These are phyloP conservation scores for Camponotus pennsylvanicus DNA, from an alignment of 1,140 invertebrate species.

Conservation along the genomic window DNA sequence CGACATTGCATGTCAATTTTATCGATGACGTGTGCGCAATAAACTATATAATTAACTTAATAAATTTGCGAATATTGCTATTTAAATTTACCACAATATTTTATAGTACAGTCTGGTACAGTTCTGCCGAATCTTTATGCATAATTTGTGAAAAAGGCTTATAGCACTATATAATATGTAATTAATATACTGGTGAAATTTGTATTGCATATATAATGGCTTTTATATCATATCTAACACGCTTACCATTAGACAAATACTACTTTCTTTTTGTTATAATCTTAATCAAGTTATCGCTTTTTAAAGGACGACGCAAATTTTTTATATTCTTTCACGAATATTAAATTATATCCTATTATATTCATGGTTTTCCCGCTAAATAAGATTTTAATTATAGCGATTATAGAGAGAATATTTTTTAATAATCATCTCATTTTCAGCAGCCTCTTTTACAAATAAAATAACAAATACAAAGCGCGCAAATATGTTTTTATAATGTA, in stretches of 20 bases:
- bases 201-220: not conserved
- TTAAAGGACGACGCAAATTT: not conserved
- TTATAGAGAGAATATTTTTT: not conserved
- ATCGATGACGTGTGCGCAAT: not conserved
- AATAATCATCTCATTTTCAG: slow-evolving; percentile 31
- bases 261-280: not conserved
- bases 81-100: slow-evolving; percentile 9
- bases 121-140: not conserved
- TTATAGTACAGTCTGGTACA: not conserved
- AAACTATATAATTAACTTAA: not conserved
- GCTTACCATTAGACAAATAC: not conserved
- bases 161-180: not conserved
- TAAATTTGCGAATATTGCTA: not conserved
- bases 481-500: slow-evolving; percentile 10
- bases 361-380: not conserved
- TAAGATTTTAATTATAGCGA: slow-evolving; percentile 3
- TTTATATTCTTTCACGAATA: not conserved
- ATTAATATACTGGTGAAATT: slow-evolving; percentile 1
- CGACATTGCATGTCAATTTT: not conserved
- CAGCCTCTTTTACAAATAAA: slow-evolving; percentile 23
- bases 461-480: slow-evolving; percentile 12
- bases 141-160: slow-evolving; percentile 4
- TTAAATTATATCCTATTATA: not conserved
- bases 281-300: not conserved
- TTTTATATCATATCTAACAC: not conserved